Base-by-base conservation (phyloP, 2,113 vertebrate genomes). In the Rhagologus leucostigma region DNA sequence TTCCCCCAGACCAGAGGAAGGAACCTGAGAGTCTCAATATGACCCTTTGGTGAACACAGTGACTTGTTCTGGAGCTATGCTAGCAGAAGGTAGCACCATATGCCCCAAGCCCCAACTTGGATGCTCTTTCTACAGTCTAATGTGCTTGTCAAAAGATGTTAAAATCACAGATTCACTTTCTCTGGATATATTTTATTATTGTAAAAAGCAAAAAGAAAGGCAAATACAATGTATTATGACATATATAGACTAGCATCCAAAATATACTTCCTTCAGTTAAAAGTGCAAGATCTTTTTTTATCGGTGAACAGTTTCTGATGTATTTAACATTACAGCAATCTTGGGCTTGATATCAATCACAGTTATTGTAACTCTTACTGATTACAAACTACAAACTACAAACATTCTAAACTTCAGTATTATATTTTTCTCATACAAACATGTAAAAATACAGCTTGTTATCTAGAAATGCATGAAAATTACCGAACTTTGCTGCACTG, bases 91-190 rank as follows among this genome's bases (percentile, higher is more conserved):
- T 97, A 98, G 98, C 96, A 98, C 98, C 99, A 99, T 98, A 99
- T 98, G 99, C 99, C 99, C 97, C 97, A 91, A 98, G 98, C 98
- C 98, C 97, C 96, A 96, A 98, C 98, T 98, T 98, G 95, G 98
- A 99, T 99, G 99, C 98, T 99, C 99, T 99, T 99, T 99, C 98
- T 98, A 96, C 94, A 98, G 98, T 98, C 98, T 99, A 99, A 99
- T 99, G 98, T 99, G 98, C 98, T 98, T 99, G 99, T 99, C 99
- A 99, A 98, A 98, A 98, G 98, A 98, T 94, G 97, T 99, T 99
- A 99, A 93, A 98, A 97, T 99, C 99, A 99, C 82, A 93, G 97
- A 97, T 79, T 97, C 97, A 95, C 93, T 94, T 95, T 97, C 91
- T 96, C 96, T 96, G 96, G 59, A 97, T 98, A 93, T 92, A 89